phyloP scores from a whole-genome alignment of 2,113 vertebrate species.

The Megaleporinus macrocephalus region DNA sequence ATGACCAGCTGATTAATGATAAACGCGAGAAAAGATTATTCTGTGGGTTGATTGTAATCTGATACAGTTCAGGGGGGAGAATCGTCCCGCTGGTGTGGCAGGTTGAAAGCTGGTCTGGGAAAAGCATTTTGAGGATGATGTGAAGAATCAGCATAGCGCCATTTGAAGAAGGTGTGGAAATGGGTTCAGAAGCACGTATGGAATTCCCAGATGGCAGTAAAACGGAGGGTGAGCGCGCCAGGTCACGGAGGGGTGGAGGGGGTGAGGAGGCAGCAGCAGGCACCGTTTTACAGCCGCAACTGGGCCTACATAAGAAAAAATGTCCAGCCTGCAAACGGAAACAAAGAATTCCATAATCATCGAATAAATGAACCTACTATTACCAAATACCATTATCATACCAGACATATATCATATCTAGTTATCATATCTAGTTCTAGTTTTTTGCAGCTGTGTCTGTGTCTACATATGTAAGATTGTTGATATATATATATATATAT shows the following conservation, averaged over 20 bases:
- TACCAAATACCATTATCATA: too few relatives aligned
- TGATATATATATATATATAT: too few relatives aligned
- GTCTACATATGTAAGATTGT: too few relatives aligned
- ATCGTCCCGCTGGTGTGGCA: not conserved
- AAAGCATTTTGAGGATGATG: slow-evolving; percentile 72
- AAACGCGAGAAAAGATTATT: too few relatives aligned
- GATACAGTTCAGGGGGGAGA: not conserved
- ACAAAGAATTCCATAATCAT: not conserved
- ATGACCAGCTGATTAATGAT: too few relatives aligned
- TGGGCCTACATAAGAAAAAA: slow-evolving; percentile 11
- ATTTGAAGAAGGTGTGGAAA: slow-evolving; percentile 91
- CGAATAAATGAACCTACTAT: too few relatives aligned
- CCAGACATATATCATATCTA: too few relatives aligned
- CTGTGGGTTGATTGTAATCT: too few relatives aligned
- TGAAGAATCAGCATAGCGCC: slow-evolving; percentile 80
- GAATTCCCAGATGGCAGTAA: slow-evolving; percentile 96
- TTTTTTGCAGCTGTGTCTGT: too few relatives aligned
- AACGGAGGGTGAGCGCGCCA: slow-evolving; percentile 82
- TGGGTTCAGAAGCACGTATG: slow-evolving; percentile 88
- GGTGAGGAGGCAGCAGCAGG: slow-evolving; percentile 73
- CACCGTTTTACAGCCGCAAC: slow-evolving; percentile 54
- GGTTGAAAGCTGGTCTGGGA: slow-evolving; percentile 76
- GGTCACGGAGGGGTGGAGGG: slow-evolving; percentile 87
- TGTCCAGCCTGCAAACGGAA: not conserved
- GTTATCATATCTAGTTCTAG: too few relatives aligned